Evolutionary conservation across 2,888 invertebrate species (phyloP).

Genomic region (Sarcophaga subvicina): DNA sequence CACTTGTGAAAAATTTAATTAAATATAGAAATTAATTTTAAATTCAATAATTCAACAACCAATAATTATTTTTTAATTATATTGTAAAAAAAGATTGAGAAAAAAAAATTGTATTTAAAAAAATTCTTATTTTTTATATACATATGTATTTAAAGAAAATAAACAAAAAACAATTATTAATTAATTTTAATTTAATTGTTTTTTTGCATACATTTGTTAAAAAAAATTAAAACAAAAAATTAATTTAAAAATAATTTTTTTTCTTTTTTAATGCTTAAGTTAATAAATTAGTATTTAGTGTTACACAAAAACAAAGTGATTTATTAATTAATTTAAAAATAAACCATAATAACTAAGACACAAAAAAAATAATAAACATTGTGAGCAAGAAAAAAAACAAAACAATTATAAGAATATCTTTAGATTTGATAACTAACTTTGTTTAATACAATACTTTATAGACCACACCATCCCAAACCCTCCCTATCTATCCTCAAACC

Average conservation of each 20-base stretch:
- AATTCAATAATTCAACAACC: constrained; percentile 11
- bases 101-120: constrained; percentile 18
- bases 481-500: too few species aligned
- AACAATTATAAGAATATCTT: too few species aligned
- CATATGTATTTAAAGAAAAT: background rate
- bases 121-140: constrained; percentile 27
- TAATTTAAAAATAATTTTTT: background rate
- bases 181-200: background rate
- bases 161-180: constrained; percentile 24
- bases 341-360: constrained; percentile 34
- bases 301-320: constrained; percentile 61
- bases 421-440: too few species aligned
- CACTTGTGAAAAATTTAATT: constrained; percentile 14
- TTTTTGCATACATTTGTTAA: constrained; percentile 28
- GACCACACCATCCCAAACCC: too few species aligned
- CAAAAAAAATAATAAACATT: constrained; percentile 29
- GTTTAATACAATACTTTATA: too few species aligned
- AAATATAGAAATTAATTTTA: constrained; percentile 18
- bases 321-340: constrained; percentile 64
- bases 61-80: constrained; percentile 53
- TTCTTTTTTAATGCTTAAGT: constrained; percentile 55
- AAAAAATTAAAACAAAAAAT: constrained; percentile 31
- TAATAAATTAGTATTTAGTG: constrained; percentile 56
- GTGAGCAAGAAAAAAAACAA: background rate
- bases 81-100: constrained; percentile 36